Conservation (phyloP, 2,797 vertebrate genomes). For the Apodemus agrarius region DNA sequence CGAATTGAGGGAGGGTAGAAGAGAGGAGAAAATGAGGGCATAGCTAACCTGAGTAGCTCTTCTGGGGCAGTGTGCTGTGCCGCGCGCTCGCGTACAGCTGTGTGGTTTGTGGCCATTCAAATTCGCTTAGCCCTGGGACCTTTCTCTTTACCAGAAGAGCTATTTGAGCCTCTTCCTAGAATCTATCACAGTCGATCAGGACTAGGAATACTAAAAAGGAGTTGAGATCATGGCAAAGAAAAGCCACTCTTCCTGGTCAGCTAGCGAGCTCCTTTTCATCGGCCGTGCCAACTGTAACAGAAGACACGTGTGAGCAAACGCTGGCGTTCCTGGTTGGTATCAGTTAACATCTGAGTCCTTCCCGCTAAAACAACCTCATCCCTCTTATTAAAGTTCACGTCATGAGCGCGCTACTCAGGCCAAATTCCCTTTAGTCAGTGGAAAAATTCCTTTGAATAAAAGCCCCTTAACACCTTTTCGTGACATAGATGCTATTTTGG, state of each 20-base stretch:
- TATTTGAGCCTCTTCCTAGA: conserved; percentile 38
- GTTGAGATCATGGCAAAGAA: conserved; percentile 41
- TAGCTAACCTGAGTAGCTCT: background rate
- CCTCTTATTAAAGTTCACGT: conserved; percentile 69
- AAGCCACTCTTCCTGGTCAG: background rate
- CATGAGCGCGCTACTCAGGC: conserved; percentile 44
- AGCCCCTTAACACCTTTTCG: conserved; percentile 69
- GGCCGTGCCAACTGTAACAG: conserved; percentile 43
- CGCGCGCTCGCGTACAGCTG: background rate
- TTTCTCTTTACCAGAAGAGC: conserved; percentile 45
- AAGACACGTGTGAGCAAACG: conserved; percentile 30
- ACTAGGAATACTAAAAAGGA: conserved; percentile 54
- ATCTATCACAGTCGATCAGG: background rate
- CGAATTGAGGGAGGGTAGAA: background rate
- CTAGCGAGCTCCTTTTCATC: background rate
- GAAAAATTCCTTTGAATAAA: conserved; percentile 55
- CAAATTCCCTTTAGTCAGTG: conserved; percentile 64
- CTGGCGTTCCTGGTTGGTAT: background rate
- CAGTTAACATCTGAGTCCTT: conserved; percentile 56
- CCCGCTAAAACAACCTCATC: conserved; percentile 65
- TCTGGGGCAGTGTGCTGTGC: background rate
- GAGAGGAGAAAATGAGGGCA: background rate
- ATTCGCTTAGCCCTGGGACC: background rate
- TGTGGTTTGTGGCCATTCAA: background rate
- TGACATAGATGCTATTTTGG: conserved; percentile 66